Percentiles rank a stretch among this genome's conserved stretches.
These are phyloP conservation scores for Tethya wilhelma DNA, from an alignment of 37 sponge, comb jelly and placozoan species.

Conservation along the genomic window DNA sequence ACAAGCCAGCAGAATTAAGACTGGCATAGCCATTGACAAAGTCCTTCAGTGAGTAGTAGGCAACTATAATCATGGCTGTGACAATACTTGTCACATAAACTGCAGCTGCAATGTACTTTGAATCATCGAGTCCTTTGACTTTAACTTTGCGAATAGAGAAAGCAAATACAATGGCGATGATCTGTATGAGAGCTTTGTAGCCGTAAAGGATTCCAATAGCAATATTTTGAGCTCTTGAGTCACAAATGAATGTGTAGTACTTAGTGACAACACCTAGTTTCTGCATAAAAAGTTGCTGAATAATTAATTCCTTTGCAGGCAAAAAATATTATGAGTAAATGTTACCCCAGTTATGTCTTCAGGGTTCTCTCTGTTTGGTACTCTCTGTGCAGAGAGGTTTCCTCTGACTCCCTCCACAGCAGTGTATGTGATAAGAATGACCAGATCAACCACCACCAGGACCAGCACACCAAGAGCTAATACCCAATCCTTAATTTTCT, in stretches of 20 bases:
- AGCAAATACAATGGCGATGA: conserved; percentile 42
- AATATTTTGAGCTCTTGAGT: not conserved
- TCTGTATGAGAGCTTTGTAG: conserved; percentile 45
- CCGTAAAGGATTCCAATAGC: conserved; percentile 38
- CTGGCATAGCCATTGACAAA: conserved; percentile 15
- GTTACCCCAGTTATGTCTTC: conserved; percentile 6
- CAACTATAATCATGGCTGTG: conserved; percentile 19
- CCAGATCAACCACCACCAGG: conserved; percentile 35
- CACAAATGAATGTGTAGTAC: conserved; percentile 34
- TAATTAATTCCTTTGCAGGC: no score
- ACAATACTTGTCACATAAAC: conserved; percentile 56
- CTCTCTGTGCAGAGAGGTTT: not conserved
- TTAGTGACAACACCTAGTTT: not conserved
- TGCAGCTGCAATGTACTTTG: conserved; percentile 40
- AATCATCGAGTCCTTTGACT: conserved; percentile 57
- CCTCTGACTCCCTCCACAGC: not conserved
- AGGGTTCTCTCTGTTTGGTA: conserved; percentile 3
- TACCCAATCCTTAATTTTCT: conserved; percentile 32
- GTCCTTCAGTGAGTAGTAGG: conserved; percentile 25
- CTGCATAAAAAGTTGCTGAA: no score
- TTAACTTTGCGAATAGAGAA: conserved; percentile 50
- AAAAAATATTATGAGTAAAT: no score
- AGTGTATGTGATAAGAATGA: conserved; percentile 23
- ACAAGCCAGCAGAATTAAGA: conserved; percentile 1
- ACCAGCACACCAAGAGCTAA: conserved; percentile 23